phyloP scores from a whole-genome alignment of 2,113 vertebrate genomes.

The Scartelaos histophorus region DNA sequence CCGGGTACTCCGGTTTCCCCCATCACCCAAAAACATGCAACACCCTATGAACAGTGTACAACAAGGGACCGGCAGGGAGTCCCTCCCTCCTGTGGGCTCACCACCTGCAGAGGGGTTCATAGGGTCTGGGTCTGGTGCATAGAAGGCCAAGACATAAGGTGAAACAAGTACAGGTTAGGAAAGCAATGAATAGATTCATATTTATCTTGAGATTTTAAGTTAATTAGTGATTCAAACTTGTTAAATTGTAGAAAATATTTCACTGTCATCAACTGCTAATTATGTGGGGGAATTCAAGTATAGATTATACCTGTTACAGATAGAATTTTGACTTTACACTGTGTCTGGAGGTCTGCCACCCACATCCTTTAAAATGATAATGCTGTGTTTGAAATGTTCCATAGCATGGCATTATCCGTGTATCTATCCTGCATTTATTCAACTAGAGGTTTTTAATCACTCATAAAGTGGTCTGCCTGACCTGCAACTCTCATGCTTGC shows the following conservation, averaged over 20 bases:
- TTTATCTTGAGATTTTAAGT: slow-evolving; percentile 9
- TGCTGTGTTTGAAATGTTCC: not conserved
- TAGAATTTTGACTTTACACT: no score
- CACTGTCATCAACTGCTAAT: not conserved
- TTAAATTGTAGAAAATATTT: not conserved
- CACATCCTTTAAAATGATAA: not conserved
- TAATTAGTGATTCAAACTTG: slow-evolving; percentile 1
- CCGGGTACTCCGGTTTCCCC: no score
- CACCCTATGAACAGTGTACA: no score
- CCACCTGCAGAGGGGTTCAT: no score
- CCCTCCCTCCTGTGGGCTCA: no score
- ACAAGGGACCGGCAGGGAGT: no score
- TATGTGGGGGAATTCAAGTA: not conserved
- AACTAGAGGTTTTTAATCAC: not conserved
- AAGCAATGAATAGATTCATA: slow-evolving; percentile 40
- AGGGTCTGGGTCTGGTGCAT: no score
- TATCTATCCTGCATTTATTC: not conserved
- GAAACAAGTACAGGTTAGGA: slow-evolving; percentile 19
- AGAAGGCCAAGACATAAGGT: slow-evolving; percentile 48
- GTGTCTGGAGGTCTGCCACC: no score
- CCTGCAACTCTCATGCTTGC: not conserved
- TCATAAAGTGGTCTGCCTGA: not conserved
- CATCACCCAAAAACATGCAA: no score
- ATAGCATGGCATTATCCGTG: not conserved
- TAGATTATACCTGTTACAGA: not conserved